Conservation (phyloP, 1,140 invertebrate genomes). For the Heliconius eleuchia region DNA sequence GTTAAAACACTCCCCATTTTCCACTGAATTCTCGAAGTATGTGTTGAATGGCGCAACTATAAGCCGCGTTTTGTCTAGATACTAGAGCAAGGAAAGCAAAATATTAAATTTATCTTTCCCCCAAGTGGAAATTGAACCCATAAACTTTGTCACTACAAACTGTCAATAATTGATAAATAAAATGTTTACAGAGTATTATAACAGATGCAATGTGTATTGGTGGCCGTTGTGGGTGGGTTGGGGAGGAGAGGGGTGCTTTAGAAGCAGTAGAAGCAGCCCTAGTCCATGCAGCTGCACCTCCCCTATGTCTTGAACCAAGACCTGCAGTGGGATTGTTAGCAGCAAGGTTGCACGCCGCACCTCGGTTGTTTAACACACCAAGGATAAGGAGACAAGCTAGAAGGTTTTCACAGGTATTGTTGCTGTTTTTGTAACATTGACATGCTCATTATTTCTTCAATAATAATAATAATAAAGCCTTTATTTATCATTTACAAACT, state of each 20-base stretch:
- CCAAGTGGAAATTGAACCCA: too few relatives aligned
- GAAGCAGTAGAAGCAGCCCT: conserved; percentile 92
- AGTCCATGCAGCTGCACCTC: conserved; percentile 90
- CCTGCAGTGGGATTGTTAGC: conserved; percentile 88
- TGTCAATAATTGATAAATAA: too few relatives aligned
- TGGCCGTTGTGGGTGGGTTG: conserved; percentile 86
- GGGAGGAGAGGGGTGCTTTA: conserved; percentile 89
- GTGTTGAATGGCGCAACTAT: too few relatives aligned
- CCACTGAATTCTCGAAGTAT: too few relatives aligned
- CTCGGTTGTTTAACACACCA: conserved; percentile 88
- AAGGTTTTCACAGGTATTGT: conserved; percentile 86
- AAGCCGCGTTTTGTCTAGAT: too few relatives aligned
- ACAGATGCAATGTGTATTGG: conserved; percentile 88
- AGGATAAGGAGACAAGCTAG: conserved; percentile 88
- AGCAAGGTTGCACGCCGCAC: conserved; percentile 88
- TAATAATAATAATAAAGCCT: too few relatives aligned
- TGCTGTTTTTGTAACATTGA: neutral
- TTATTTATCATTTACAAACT: too few relatives aligned
- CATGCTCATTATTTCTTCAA: too few relatives aligned
- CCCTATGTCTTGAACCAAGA: conserved; percentile 93
- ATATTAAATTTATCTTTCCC: too few relatives aligned
- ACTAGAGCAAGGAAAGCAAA: too few relatives aligned
- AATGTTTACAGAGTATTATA: conserved; percentile 84
- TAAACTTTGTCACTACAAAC: too few relatives aligned
- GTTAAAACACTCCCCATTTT: too few relatives aligned